Percentiles rank a stretch among this genome's conserved stretches.
These are phyloP conservation scores for Dunckerocampus dactyliophorus DNA, from an alignment of 2,113 vertebrate genomes.

Conservation along the genomic window DNA sequence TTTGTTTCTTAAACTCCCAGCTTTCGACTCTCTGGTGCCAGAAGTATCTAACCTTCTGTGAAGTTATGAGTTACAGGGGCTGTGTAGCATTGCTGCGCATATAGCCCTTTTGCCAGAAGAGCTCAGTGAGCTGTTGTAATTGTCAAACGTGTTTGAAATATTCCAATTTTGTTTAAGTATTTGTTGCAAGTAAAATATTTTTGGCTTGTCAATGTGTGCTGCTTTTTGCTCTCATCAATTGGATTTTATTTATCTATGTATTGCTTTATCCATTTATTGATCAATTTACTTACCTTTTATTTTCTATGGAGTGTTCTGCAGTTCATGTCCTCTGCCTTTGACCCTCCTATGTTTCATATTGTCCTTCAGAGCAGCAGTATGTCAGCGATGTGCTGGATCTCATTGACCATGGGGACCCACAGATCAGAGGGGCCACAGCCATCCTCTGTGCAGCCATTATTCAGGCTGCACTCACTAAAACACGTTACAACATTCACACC, in stretches of 20 bases:
- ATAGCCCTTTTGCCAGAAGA: neutral
- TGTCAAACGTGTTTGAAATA: neutral
- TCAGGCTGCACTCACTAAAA: slow-evolving; percentile 83
- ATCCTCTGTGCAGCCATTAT: slow-evolving; percentile 88
- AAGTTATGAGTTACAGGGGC: neutral
- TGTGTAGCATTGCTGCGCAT: neutral
- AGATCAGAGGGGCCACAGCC: slow-evolving; percentile 90
- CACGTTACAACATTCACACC: slow-evolving; percentile 81
- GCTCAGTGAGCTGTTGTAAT: neutral
- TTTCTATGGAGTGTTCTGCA: neutral
- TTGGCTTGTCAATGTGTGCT: neutral
- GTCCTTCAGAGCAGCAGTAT: slow-evolving; percentile 86
- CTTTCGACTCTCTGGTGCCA: neutral
- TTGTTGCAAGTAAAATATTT: neutral
- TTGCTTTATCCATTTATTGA: neutral
- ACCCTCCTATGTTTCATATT: neutral
- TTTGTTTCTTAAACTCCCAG: neutral
- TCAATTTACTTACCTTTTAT: neutral
- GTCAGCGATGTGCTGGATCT: slow-evolving; percentile 87
- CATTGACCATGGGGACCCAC: slow-evolving; percentile 88
- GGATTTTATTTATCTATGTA: neutral
- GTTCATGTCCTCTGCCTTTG: neutral
- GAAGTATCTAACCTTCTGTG: neutral
- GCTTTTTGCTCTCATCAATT: neutral
- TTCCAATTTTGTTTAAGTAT: neutral